These are phyloP conservation scores for Himalopsyche tibetana DNA, from an alignment of 2,888 invertebrate genomes.

Conservation along the genomic window DNA sequence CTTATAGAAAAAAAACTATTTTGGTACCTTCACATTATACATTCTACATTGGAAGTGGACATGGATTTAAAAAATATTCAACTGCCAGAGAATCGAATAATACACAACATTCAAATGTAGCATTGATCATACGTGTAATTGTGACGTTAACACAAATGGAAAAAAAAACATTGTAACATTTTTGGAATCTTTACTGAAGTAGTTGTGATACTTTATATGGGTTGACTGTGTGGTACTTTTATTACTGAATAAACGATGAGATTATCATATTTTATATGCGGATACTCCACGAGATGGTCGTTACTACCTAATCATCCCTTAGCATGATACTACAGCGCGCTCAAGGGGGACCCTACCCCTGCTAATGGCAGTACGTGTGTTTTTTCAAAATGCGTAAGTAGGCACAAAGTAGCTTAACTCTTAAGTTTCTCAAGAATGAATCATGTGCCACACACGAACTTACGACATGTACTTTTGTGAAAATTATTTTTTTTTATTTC, in stretches of 20 bases:
- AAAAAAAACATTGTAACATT: too few species aligned
- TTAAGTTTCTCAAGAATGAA: not conserved
- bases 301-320: conserved; percentile 43
- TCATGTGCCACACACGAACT: not conserved
- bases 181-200: not conserved
- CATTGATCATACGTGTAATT: too few species aligned
- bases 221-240: conserved; percentile 31
- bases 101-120: too few species aligned
- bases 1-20: too few species aligned
- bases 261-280: conserved; percentile 40
- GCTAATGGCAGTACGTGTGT: conserved; percentile 26
- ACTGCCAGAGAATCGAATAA: too few species aligned
- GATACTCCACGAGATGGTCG: conserved; percentile 27
- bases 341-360: not conserved
- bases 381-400: not conserved
- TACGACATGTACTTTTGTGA: not conserved
- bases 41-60: too few species aligned
- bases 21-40: too few species aligned
- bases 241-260: conserved; percentile 28
- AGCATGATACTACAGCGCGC: not conserved
- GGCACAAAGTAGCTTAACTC: not conserved
- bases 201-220: conserved; percentile 24
- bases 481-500: too few species aligned
- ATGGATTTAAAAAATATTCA: too few species aligned
- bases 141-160: too few species aligned